Evolutionary conservation across 1,140 invertebrate species (phyloP), one percentile per base, ranked within the genome.

Genomic region (Zelostemma sp.): DNA sequence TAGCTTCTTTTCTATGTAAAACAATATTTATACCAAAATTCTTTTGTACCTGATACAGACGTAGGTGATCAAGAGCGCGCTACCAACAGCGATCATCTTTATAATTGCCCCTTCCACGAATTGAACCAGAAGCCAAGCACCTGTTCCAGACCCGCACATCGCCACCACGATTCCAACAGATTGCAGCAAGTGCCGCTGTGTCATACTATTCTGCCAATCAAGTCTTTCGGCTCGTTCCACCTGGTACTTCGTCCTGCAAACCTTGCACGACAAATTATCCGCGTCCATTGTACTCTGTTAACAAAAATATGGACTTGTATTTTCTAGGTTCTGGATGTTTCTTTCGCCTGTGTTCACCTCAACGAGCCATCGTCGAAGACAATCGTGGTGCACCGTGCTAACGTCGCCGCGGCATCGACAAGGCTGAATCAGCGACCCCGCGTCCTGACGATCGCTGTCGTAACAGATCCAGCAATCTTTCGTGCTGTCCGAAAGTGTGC

Each of bases 401-500:
- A 97, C 93, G 83, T 97, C 95, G 1, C 96, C 96, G 55, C 93
- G 92, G 83, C 95, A 97, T 43, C 91, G 89, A 76, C 96, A 97
- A 0, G 96, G 95, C 65, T 95, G 91, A 78, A 97, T 97, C 17
- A 97, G 85, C 2, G 93, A 91, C 14, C 91, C 90, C 51, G 86
- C 86, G 80, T 96, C 94, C 1, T 87, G 87, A 55, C 92, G 89
- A 4, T 95, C 90, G 51, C 85, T 88, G 82, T 97, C 95, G 76
- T 97, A 97, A 83, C 95, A 97, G 74, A 97, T 97, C 94, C 94
- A 97, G 84, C 96, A 97, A 77, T 96, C 95, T 47, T 85, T 82
- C 38, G 78, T 88, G 71, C 74, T 88, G 40, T 84, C 81, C 11
- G 72, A 68, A 6, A 79, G 55, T 3, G 74, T 49, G 33, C 75